phyloP scores from a whole-genome alignment of 23 tunicate species.

The Corella eumyota region DNA sequence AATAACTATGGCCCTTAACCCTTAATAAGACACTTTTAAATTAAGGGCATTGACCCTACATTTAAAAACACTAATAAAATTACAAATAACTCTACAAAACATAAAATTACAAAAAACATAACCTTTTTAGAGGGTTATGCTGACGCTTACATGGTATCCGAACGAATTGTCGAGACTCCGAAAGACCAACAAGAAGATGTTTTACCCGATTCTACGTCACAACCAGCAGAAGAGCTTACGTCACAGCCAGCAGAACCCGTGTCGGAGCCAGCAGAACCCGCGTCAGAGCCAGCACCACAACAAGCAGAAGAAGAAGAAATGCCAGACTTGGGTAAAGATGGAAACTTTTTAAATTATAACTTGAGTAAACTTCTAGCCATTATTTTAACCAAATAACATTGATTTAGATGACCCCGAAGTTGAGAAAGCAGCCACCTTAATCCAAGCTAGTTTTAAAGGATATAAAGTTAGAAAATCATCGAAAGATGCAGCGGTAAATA shows the following conservation, averaged over 20 bases:
- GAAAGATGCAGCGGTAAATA: neutral
- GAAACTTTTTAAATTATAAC: too few relatives aligned
- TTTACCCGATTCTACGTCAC: neutral
- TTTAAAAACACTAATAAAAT: too few relatives aligned
- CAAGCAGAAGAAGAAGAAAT: conserved; percentile 47
- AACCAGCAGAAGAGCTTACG: conserved; percentile 7
- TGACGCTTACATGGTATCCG: conserved; percentile 28
- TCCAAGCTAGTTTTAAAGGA: conserved; percentile 61
- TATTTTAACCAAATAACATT: neutral
- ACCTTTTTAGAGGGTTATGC: conserved; percentile 36
- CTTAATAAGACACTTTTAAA: too few relatives aligned
- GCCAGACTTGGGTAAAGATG: conserved; percentile 37
- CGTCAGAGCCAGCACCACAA: conserved; percentile 7
- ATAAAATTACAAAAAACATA: too few relatives aligned
- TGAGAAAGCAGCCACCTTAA: conserved; percentile 41
- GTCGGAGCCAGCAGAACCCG: neutral
- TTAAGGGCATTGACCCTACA: too few relatives aligned
- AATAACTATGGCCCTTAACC: too few relatives aligned
- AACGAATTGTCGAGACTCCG: conserved; percentile 49
- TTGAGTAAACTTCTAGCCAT: too few relatives aligned
- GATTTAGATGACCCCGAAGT: conserved; percentile 54
- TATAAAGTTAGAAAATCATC: conserved; percentile 33
- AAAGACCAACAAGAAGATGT: too few relatives aligned
- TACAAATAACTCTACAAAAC: too few relatives aligned
- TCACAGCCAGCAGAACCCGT: conserved; percentile 7